phyloP scores from a whole-genome alignment of 2,113 vertebrate species.

The Menidia beryllina region DNA sequence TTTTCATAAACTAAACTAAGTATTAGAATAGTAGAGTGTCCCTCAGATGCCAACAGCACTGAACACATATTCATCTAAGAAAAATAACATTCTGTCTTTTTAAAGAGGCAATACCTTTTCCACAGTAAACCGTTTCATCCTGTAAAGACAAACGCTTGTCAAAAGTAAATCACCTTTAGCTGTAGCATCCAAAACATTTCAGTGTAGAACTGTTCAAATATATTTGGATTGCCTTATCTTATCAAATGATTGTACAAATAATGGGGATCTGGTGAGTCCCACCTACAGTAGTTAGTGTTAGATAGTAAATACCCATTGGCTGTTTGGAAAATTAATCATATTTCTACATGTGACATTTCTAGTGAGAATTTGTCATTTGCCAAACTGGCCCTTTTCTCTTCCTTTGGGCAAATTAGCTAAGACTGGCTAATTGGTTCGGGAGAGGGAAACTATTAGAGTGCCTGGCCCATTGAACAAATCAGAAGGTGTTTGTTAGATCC shows the following conservation, averaged over 20 bases:
- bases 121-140: not conserved
- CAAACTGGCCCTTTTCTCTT: not conserved
- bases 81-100: not conserved
- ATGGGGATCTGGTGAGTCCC: no score
- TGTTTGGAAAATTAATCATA: not conserved
- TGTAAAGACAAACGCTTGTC: no score
- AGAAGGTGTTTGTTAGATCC: no score
- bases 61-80: not conserved
- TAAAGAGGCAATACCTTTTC: no score
- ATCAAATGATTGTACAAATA: not conserved
- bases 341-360: not conserved
- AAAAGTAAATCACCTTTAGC: no score
- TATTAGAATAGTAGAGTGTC: not conserved
- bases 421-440: no score
- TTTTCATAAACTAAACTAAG: not conserved
- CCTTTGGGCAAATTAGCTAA: no score
- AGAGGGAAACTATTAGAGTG: no score
- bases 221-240: not conserved
- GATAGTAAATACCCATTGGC: no score
- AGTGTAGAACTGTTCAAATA: not conserved
- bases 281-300: not conserved
- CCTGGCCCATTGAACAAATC: no score
- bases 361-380: no score
- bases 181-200: no score
- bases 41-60: not conserved